Evolutionary conservation across 2,888 invertebrate species (phyloP).

Genomic region (Rhagium mordax): DNA sequence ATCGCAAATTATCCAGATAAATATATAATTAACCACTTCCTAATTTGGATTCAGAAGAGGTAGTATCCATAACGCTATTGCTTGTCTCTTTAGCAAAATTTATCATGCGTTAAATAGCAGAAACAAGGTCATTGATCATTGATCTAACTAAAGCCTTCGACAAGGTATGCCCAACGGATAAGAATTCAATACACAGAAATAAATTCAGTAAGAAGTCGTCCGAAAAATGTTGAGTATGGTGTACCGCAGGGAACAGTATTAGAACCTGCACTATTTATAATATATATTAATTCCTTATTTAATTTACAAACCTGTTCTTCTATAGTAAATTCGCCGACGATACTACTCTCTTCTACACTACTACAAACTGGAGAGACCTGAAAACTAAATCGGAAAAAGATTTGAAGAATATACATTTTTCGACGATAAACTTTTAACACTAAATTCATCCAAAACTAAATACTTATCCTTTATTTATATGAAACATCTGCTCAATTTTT

Average conservation of each 20-base stretch:
- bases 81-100: not conserved
- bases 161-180: not conserved
- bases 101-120: not conserved
- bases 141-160: not conserved
- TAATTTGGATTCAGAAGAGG: not conserved
- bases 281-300: too few relatives aligned
- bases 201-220: not conserved
- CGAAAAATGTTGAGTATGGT: not conserved
- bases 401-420: too few relatives aligned
- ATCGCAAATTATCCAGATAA: not conserved
- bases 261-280: not conserved
- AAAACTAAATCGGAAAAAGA: too few relatives aligned
- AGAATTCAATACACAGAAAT: not conserved
- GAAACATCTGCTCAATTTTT: too few relatives aligned
- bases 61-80: not conserved
- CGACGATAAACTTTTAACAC: too few relatives aligned
- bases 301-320: too few relatives aligned
- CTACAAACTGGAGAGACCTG: too few relatives aligned
- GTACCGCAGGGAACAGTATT: not conserved
- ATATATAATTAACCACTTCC: not conserved
- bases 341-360: too few relatives aligned
- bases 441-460: too few relatives aligned
- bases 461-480: too few relatives aligned
- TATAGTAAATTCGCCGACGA: too few relatives aligned
- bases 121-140: not conserved